Conservation (phyloP, 2,797 vertebrate species). For the Sorex maritimensis region DNA sequence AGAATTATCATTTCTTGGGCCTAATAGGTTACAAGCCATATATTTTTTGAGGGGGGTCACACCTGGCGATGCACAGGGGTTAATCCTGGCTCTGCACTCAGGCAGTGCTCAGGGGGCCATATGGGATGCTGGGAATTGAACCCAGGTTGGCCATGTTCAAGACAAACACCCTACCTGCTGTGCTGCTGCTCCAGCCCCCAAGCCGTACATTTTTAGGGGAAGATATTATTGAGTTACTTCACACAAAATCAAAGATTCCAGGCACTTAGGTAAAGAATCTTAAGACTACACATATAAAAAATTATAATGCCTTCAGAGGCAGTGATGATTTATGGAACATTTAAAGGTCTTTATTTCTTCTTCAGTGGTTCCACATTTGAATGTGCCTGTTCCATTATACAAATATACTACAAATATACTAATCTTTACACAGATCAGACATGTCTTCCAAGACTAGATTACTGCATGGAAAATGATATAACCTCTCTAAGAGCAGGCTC, state of each 20-base stretch:
- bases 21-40: slow-evolving; percentile 65
- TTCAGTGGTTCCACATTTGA: neutral
- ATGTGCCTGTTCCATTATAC: neutral
- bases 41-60: slow-evolving; percentile 50
- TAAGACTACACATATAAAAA: neutral
- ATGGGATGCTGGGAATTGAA: no score
- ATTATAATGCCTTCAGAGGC: neutral
- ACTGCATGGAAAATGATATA: neutral
- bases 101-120: no score
- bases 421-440: neutral
- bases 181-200: no score
- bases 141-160: no score
- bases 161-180: no score
- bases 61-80: no score
- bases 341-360: neutral
- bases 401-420: slow-evolving; percentile 47
- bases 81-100: no score
- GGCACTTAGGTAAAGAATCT: neutral
- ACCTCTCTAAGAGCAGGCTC: neutral
- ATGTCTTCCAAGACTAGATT: neutral
- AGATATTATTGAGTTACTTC: slow-evolving; percentile 65
- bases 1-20: slow-evolving; percentile 36
- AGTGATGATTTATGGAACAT: neutral
- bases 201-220: slow-evolving; percentile 70
- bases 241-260: slow-evolving; percentile 49